phyloP scores from a whole-genome alignment of 2,113 vertebrate species.

The Cichladusa arquata region DNA sequence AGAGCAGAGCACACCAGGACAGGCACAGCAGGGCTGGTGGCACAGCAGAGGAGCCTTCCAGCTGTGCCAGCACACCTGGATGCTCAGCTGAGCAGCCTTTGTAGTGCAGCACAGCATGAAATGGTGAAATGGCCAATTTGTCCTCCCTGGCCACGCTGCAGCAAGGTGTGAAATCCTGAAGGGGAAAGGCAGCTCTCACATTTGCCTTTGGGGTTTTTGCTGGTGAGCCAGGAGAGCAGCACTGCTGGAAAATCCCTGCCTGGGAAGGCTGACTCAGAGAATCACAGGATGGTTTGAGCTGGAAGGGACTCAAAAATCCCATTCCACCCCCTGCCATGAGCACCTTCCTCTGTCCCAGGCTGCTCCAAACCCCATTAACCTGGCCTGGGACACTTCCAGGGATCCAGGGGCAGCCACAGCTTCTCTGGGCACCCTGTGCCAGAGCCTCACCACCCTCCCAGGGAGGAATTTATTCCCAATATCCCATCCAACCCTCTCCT shows the following conservation, averaged over 20 bases:
- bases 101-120: neutral
- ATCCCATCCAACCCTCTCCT: neutral
- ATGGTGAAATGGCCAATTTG: constrained; percentile 20
- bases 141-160: neutral
- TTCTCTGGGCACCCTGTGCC: too few relatives aligned
- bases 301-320: neutral
- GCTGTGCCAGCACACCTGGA: neutral
- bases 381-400: neutral
- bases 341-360: fast-evolving
- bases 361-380: fast-evolving
- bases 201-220: neutral
- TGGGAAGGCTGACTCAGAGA: neutral
- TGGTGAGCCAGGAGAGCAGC: neutral
- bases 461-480: fast-evolving
- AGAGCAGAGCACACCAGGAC: neutral
- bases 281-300: neutral
- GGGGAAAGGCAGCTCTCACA: neutral
- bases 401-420: neutral
- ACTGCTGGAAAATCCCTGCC: neutral
- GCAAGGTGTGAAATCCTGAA: neutral
- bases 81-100: neutral
- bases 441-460: too few relatives aligned
- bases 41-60: neutral
- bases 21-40: fast-evolving
- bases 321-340: neutral